Evolutionary conservation across 2,888 invertebrate species (phyloP), one percentile per base, ranked within the genome.

Genomic region (Graphium colonna): DNA sequence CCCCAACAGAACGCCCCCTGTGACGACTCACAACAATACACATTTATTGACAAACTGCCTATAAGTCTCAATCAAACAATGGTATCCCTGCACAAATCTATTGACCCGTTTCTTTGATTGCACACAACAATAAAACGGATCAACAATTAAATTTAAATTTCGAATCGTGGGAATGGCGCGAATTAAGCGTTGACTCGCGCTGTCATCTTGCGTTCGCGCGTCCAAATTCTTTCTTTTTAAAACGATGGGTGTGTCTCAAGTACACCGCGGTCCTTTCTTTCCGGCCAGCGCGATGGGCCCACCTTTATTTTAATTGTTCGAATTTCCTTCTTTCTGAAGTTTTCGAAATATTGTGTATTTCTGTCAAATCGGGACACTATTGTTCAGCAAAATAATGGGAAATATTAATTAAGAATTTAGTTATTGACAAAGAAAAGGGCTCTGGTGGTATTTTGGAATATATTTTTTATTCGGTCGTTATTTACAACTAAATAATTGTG

Each of bases 91-190:
- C 76, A 73, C 82, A 77, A 75, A 67, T 67, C 73, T 85, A 87
- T 87, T 88, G 88, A 88, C 87, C 86, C 73, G 81, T 87, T 88
- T 86, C 85, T 86, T 84, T 80, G 75, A 82, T 76, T 78, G 73
- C 65, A 68, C 65, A 82, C 79, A 84, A 84, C 81, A 73, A 76
- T 73, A 66, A 21, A 21, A 21, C 31, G 50, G 67, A 75, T 78
- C 80, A 73, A 83, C 85, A 82, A 87, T 88, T 86, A 79, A 83
- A 85, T 82, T 82, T 79, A 75, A 80, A 84, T 82, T 77, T 74
- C 69, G 68, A 67, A 75, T 77, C 88, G 88, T 89, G 88, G 85
- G 88, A 89, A 89, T 73, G 60, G 60, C 59, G 66, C 75, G 81
- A 81, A 86, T 88, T 87, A 86, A 79, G 70, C 71, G 73, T 78